phyloP scores from a whole-genome alignment of 2,797 vertebrate species.

The Xiphorhynchus erythropygius region DNA sequence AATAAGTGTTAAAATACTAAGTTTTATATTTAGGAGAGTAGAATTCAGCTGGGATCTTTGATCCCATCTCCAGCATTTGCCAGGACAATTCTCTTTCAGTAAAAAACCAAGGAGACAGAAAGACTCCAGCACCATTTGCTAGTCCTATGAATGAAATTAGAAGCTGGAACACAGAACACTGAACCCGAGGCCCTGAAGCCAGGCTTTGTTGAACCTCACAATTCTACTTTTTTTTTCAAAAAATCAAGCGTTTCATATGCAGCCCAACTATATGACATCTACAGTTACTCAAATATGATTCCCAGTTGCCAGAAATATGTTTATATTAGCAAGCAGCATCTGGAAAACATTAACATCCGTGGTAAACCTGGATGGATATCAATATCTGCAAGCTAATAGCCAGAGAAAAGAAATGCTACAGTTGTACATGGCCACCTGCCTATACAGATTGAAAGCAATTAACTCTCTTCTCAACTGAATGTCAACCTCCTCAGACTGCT shows the following conservation, averaged over 20 bases:
- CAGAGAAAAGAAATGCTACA: not conserved
- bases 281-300: not conserved
- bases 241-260: not conserved
- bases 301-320: not conserved
- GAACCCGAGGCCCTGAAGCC: not conserved
- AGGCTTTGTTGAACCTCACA: not conserved
- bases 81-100: not conserved
- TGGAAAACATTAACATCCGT: not conserved
- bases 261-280: not conserved
- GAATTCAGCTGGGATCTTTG: not conserved
- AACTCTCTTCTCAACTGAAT: not conserved
- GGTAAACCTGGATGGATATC: not conserved
- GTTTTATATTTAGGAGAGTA: not conserved
- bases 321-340: not conserved
- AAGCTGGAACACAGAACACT: not conserved
- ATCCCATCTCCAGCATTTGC: not conserved
- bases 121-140: not conserved
- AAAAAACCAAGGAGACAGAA: not conserved
- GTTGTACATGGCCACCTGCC: not conserved
- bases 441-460: not conserved
- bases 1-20: not conserved
- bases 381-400: not conserved
- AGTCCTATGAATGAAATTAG: not conserved
- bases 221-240: not conserved
- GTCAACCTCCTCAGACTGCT: not conserved